A percentile compares a stretch with the other conserved stretches of the same genome.
Conservation (phyloP, 30 jellyfish, hydroid and myxozoan genomes). For the Cassiopea xamachana region DNA sequence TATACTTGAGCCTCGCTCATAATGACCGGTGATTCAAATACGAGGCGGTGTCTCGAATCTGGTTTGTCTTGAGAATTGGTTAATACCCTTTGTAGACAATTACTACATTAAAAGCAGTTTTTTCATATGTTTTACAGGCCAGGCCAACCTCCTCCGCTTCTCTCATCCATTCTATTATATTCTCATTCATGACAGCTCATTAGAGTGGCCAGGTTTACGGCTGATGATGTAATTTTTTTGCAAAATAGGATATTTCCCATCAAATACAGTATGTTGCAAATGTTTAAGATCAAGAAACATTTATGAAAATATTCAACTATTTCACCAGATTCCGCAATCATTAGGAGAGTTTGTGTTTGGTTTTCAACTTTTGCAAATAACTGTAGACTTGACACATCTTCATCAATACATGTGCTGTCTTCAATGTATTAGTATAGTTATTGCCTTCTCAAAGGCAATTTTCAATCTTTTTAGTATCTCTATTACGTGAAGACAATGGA, state of each 20-base stretch:
- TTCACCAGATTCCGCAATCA: no score
- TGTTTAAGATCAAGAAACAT: no score
- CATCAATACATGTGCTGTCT: no score
- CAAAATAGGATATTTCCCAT: neutral
- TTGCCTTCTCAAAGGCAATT: no score
- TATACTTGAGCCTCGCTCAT: constrained; percentile 20
- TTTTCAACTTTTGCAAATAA: no score
- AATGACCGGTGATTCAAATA: constrained; percentile 1
- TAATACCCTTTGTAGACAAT: neutral
- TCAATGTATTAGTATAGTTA: no score
- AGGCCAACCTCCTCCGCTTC: neutral
- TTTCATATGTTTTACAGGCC: neutral
- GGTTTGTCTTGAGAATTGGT: neutral
- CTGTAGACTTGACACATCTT: no score
- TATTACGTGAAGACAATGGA: no score
- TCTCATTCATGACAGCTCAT: neutral
- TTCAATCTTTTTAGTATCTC: no score
- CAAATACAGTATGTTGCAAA: neutral
- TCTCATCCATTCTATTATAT: neutral
- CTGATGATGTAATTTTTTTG: neutral
- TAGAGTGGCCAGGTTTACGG: neutral
- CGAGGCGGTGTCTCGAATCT: constrained; percentile 26
- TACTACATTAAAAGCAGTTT: neutral
- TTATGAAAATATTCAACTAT: no score
- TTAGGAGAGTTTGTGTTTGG: no score